Evolutionary conservation across 2,797 vertebrate genomes (phyloP).

Genomic region (Acipenser transmontanus): DNA sequence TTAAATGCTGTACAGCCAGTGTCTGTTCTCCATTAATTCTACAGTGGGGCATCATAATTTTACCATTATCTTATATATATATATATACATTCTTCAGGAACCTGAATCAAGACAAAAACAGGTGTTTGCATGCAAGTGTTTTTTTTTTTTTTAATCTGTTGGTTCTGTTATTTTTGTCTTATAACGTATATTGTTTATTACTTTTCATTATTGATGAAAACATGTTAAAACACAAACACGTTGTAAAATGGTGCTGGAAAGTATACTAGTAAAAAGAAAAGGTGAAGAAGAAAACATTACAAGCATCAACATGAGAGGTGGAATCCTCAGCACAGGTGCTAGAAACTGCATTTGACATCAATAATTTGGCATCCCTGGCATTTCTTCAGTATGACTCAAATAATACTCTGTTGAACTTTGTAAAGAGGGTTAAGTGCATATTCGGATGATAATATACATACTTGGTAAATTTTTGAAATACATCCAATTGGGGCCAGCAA

Average conservation of each 20-base stretch:
- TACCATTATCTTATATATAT: too few relatives aligned
- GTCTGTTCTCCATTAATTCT: too few relatives aligned
- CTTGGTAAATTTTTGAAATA: conserved; percentile 31
- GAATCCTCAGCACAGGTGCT: background rate
- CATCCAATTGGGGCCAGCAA: conserved; percentile 34
- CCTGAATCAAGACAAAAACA: too few relatives aligned
- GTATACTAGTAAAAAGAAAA: background rate
- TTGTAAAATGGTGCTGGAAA: background rate
- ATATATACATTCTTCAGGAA: too few relatives aligned
- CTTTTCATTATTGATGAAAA: background rate
- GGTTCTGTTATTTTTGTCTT: too few relatives aligned
- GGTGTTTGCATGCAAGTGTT: too few relatives aligned
- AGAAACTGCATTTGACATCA: background rate
- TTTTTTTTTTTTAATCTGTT: too few relatives aligned
- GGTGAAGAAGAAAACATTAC: background rate
- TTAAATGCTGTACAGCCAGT: background rate
- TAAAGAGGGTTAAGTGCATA: conserved; percentile 15
- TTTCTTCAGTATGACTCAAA: too few relatives aligned
- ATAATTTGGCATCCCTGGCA: background rate
- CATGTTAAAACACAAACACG: background rate
- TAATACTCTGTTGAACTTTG: background rate
- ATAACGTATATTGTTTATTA: too few relatives aligned
- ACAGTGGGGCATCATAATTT: too few relatives aligned
- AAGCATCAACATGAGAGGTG: background rate
- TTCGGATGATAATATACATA: conserved; percentile 30